A percentile compares a stretch with the other conserved stretches of the same genome.
Evolutionary conservation across 1,140 invertebrate genomes (phyloP).

Genomic region (Cryptotermes secundus): DNA sequence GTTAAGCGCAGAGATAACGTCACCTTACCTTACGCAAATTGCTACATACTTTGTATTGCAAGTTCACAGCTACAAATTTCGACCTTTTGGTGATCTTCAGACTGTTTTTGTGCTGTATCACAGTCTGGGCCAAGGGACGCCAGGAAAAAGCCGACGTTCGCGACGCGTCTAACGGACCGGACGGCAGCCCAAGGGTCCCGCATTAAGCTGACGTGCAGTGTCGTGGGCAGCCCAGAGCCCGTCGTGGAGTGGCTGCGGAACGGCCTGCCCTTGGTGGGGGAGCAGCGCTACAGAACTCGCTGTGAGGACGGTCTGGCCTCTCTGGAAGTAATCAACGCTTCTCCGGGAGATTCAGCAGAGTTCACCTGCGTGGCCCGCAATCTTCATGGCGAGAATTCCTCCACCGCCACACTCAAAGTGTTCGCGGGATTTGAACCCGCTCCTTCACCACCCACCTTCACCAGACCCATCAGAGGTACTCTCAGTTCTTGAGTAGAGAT

Average conservation of each 20-base stretch:
- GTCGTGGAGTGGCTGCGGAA: conserved; percentile 82
- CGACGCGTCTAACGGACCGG: conserved; percentile 74
- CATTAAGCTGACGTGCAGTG: conserved; percentile 79
- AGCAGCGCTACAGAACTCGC: conserved; percentile 40
- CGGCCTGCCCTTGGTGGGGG: conserved; percentile 51
- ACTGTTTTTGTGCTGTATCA: not conserved
- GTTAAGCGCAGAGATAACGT: too few species aligned
- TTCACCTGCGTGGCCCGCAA: conserved; percentile 76
- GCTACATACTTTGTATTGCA: too few species aligned
- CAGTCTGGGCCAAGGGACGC: conserved; percentile 9
- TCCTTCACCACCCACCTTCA: conserved; percentile 69
- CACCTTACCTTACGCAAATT: too few species aligned
- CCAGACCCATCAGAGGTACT: conserved; percentile 70
- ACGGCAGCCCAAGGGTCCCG: conserved; percentile 69
- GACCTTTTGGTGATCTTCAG: not conserved
- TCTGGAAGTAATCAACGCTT: conserved; percentile 68
- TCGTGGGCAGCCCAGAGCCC: conserved; percentile 79
- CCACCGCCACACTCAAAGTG: conserved; percentile 69
- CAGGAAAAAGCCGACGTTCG: conserved; percentile 71
- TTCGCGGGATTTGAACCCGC: conserved; percentile 60
- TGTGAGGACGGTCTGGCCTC: conserved; percentile 68
- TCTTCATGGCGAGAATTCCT: conserved; percentile 65
- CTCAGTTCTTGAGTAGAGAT: conserved; percentile 23
- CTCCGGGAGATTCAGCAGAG: conserved; percentile 66
- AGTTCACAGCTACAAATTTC: not conserved